Evolutionary conservation across 2,113 vertebrate genomes (phyloP).

Genomic region (Tragelaphus imberbis): DNA sequence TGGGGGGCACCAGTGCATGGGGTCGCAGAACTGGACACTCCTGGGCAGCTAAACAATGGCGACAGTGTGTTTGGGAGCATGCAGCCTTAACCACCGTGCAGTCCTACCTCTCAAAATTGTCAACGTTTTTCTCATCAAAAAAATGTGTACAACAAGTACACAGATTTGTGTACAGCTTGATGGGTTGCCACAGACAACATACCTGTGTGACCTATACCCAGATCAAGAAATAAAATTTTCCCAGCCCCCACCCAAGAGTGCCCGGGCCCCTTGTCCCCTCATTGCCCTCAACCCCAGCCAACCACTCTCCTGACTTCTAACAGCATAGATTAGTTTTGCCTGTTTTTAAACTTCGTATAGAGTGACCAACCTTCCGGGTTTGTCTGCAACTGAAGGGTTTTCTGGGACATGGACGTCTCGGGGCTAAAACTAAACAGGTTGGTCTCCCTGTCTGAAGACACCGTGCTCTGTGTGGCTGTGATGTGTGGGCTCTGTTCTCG

Average conservation of each 20-base stretch:
- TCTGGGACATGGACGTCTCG: background rate
- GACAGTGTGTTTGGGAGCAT: background rate
- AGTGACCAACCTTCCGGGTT: background rate
- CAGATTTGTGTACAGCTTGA: too few species aligned
- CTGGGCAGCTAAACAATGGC: background rate
- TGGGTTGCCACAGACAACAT: background rate
- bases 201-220: background rate
- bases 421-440: background rate
- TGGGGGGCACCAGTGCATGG: background rate
- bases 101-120: background rate
- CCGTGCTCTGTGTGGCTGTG: fast-evolving
- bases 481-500: background rate
- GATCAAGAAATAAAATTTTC: background rate
- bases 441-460: background rate
- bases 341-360: background rate
- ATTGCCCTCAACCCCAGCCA: background rate
- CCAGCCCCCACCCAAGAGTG: background rate
- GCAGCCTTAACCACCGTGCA: fast-evolving
- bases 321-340: background rate
- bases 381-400: background rate
- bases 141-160: background rate
- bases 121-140: background rate
- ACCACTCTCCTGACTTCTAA: background rate
- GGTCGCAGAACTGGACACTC: fast-evolving
- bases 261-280: background rate